These are phyloP conservation scores for Amphipyra tragopoginis DNA, from an alignment of 2,888 invertebrate genomes.

Conservation along the genomic window DNA sequence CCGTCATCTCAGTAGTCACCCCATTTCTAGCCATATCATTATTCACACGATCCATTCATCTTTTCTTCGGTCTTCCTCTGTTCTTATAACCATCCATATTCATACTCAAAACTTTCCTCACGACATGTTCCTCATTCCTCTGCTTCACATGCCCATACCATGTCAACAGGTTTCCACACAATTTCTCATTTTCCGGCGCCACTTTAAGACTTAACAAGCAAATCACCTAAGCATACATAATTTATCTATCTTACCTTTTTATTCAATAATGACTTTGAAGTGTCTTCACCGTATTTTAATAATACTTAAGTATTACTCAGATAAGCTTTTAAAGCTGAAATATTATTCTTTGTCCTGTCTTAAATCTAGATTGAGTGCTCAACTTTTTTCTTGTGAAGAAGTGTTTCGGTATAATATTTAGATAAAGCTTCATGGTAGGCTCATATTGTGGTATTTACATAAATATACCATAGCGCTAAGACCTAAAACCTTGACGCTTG, in stretches of 20 bases:
- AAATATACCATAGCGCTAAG: conserved; percentile 41
- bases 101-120: too few species aligned
- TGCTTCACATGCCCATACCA: too few species aligned
- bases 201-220: too few species aligned
- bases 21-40: too few species aligned
- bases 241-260: conserved; percentile 16
- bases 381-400: conserved; percentile 26
- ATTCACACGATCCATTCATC: too few species aligned
- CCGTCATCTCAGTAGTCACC: too few species aligned
- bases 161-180: too few species aligned
- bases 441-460: conserved; percentile 45
- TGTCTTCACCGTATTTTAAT: conserved; percentile 26
- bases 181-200: too few species aligned
- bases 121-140: too few species aligned
- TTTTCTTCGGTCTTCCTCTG: too few species aligned
- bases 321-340: conserved; percentile 30
- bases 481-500: conserved; percentile 18
- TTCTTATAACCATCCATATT: too few species aligned
- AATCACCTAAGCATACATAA: too few species aligned
- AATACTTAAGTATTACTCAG: conserved; percentile 14
- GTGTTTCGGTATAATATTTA: conserved; percentile 48
- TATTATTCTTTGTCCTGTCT: conserved; percentile 14
- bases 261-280: conserved; percentile 3
- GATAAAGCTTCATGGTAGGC: conserved; percentile 50
- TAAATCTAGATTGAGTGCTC: conserved; percentile 45